Evolutionary conservation across 2,888 invertebrate genomes (phyloP).

Genomic region (Acleris holmiana): DNA sequence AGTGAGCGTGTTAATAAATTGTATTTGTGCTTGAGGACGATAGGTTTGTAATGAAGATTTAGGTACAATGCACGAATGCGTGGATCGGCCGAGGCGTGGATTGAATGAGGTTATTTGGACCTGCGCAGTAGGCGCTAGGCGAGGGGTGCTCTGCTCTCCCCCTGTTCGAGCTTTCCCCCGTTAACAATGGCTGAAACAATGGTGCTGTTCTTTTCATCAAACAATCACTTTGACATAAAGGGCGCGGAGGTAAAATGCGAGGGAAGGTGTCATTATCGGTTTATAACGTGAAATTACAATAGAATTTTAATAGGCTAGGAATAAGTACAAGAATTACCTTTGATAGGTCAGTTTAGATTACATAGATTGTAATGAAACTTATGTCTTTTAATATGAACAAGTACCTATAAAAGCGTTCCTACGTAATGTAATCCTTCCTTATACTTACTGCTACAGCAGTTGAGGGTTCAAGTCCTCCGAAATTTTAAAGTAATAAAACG

Average conservation of each 20-base stretch:
- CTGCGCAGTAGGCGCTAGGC: slow-evolving; percentile 63
- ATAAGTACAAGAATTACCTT: no score
- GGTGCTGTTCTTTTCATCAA: slow-evolving; percentile 13
- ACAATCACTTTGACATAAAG: slow-evolving; percentile 16
- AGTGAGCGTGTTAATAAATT: slow-evolving; percentile 3
- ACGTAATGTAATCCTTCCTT: no score
- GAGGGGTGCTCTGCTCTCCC: slow-evolving; percentile 40
- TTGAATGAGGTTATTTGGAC: slow-evolving; percentile 79
- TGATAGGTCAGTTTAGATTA: no score
- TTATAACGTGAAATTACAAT: no score
- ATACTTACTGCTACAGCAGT: no score
- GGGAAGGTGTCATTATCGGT: neutral
- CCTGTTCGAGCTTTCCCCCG: slow-evolving; percentile 16
- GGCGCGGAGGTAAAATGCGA: slow-evolving; percentile 19
- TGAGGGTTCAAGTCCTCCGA: no score
- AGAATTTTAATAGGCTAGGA: neutral
- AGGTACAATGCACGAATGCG: slow-evolving; percentile 60
- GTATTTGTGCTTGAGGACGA: slow-evolving; percentile 49
- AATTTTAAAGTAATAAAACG: no score
- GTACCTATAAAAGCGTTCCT: no score
- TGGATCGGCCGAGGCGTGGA: slow-evolving; percentile 74
- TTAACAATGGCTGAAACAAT: slow-evolving; percentile 31
- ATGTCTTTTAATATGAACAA: no score
- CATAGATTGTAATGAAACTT: no score
- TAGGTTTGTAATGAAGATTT: slow-evolving; percentile 51